phyloP scores from a whole-genome alignment of 1,140 invertebrate genomes.

The Macrobrachium nipponense region DNA sequence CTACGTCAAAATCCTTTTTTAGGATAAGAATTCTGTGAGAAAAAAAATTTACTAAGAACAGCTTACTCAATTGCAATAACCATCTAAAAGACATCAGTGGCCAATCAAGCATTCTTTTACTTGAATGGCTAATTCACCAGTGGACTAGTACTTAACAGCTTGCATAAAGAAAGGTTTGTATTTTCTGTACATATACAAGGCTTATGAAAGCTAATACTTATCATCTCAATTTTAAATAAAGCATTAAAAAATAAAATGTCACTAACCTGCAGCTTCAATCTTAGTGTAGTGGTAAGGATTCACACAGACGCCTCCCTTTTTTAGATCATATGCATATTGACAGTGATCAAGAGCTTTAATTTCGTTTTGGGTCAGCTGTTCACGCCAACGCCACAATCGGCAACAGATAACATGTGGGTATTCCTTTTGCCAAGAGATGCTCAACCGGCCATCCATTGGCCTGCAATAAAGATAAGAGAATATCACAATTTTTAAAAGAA shows the following conservation, averaged over 20 bases:
- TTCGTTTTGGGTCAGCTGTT: constrained; percentile 96
- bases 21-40: too few relatives aligned
- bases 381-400: constrained; percentile 96
- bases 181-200: too few relatives aligned
- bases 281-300: constrained; percentile 97
- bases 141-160: too few relatives aligned
- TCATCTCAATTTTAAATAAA: constrained; percentile 13
- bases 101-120: too few relatives aligned
- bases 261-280: constrained; percentile 84
- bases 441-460: constrained; percentile 74
- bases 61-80: too few relatives aligned
- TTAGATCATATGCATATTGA: constrained; percentile 89
- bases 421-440: constrained; percentile 86
- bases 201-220: not conserved
- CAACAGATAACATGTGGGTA: constrained; percentile 96
- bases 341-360: constrained; percentile 90
- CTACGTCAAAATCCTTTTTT: too few relatives aligned
- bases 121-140: too few relatives aligned
- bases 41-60: too few relatives aligned
- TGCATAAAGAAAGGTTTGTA: too few relatives aligned
- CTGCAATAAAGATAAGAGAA: constrained; percentile 65
- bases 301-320: constrained; percentile 93
- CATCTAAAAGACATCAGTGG: too few relatives aligned
- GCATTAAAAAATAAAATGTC: not conserved
- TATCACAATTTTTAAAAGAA: too few relatives aligned